phyloP scores from a whole-genome alignment of 2,113 vertebrate genomes.

The Manacus vitellinus region DNA sequence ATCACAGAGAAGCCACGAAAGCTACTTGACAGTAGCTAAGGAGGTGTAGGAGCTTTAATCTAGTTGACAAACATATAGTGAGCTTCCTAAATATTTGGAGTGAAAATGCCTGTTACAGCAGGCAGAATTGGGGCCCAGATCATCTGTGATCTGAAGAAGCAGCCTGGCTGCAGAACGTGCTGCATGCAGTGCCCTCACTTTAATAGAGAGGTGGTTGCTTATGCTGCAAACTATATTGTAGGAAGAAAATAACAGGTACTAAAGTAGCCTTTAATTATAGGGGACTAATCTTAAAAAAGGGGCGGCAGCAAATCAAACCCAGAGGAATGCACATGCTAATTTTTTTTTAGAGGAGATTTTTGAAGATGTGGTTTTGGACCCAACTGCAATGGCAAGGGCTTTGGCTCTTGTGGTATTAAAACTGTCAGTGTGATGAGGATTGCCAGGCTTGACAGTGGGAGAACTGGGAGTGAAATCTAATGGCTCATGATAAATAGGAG shows the following conservation, averaged over 20 bases:
- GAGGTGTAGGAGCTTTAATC: not conserved
- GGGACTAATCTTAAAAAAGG: not conserved
- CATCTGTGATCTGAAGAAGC: not conserved
- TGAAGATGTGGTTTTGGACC: not conserved
- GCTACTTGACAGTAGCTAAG: not conserved
- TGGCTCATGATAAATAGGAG: not conserved
- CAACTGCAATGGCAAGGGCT: not conserved
- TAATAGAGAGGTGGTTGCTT: not conserved
- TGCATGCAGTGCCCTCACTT: accelerated
- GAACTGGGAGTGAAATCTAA: not conserved
- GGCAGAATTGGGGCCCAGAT: not conserved
- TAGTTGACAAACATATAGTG: not conserved
- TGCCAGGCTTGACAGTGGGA: not conserved
- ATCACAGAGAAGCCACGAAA: not conserved
- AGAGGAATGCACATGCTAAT: not conserved
- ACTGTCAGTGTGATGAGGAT: not conserved
- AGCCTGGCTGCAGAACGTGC: not conserved
- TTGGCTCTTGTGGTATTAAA: accelerated
- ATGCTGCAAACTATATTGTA: not conserved
- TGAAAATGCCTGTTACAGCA: not conserved
- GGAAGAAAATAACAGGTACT: not conserved
- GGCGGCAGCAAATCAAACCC: not conserved
- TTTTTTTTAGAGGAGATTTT: not conserved
- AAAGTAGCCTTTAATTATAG: not conserved
- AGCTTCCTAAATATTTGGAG: not conserved